phyloP scores from a whole-genome alignment of 2,797 vertebrate genomes.

The Coregonus ussuriensis region DNA sequence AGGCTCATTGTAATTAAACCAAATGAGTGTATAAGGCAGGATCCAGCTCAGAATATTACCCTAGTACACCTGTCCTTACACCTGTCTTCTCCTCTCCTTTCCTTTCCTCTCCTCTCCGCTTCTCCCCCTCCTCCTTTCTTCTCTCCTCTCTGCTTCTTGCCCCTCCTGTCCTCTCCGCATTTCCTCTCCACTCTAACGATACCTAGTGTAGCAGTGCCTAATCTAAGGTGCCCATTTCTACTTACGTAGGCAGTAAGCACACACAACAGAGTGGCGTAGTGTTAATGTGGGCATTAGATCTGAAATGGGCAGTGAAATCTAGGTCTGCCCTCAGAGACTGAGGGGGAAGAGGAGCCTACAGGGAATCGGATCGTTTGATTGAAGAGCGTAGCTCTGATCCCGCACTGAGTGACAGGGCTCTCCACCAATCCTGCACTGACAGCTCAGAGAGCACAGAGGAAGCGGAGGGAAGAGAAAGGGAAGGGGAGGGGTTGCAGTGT shows the following conservation, averaged over 20 bases:
- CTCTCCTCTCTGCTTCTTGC: not conserved
- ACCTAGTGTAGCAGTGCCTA: no score
- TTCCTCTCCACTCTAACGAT: no score
- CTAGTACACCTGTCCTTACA: no score
- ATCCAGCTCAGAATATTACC: no score
- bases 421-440: conserved; percentile 20
- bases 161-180: no score
- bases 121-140: no score
- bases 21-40: not conserved
- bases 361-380: conserved; percentile 35
- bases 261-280: no score
- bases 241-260: no score
- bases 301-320: conserved; percentile 49
- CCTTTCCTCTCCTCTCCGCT: no score
- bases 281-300: conserved; percentile 44
- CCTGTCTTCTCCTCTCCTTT: no score
- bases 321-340: conserved; percentile 28
- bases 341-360: not conserved
- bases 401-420: conserved; percentile 24
- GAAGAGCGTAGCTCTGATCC: conserved; percentile 31
- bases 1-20: not conserved
- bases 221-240: no score
- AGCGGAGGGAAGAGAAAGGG: not conserved
- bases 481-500: not conserved
- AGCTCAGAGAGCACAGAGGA: not conserved